Base-by-base conservation (phyloP, 2,888 invertebrate species). In the Yponomeuta malinellus region DNA sequence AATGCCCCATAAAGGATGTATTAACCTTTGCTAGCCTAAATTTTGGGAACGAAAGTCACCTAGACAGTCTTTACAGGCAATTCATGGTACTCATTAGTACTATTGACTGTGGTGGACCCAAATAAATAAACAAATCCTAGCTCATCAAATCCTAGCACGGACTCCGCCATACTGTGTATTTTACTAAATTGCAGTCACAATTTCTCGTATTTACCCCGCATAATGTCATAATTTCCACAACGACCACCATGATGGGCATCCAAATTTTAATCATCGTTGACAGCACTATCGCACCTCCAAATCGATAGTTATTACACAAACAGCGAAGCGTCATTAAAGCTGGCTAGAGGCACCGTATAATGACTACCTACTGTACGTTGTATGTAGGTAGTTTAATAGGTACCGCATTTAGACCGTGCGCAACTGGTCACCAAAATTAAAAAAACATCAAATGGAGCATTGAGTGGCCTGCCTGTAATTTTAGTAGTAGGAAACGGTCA, bases 261-360 rank as follows among this genome's bases (percentile, higher is more conserved):
- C 52, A 15, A 59, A 59, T 59, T 59, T 59, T 59, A 59, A 59
- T 59, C 52, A 15, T 12, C 52, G 5, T 5, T 59, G 52, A 59
- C 52, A 59, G 52, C 52, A 5, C 15, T 15, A 59, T 59, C 52
- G 15, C 52, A 59, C 52, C 52, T 59, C 15, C 52, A 8, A 59
- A 59, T 59, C 52, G 52, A 59, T 59, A 59, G 52, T 59, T 59
- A 59, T 59, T 59, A 59, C 52, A 59, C 52, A 59, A 59, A 59
- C 52, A 59, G 52, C 52, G 52, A 59, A 9, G 52, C 52, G 52
- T 59, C 52, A 59, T 59, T 59, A 59, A 59, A 59, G 52, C 52
- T 15, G 52, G 15, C 52, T 59, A 59, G 52, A 59, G 52, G 52
- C 52, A 59, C 52, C 52, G 15, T 59, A 59, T 59, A 59, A 59